These are phyloP conservation scores for Eubucco bourcierii DNA, from an alignment of 2,113 vertebrate species.

Conservation along the genomic window DNA sequence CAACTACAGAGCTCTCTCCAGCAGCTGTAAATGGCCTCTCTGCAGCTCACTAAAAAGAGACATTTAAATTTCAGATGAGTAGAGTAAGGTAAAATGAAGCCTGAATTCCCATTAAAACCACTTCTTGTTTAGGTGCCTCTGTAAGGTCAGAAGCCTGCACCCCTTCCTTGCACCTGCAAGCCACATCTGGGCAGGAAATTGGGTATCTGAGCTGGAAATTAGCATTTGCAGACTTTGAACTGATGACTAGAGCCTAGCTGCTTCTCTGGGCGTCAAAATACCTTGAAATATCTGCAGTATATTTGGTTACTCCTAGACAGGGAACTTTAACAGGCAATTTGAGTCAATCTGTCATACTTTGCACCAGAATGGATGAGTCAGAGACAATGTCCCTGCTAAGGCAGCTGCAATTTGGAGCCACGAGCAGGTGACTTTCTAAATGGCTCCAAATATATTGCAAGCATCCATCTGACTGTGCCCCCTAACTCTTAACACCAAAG, in stretches of 20 bases:
- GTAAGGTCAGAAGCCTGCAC: neutral
- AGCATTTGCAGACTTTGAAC: neutral
- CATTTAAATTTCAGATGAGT: neutral
- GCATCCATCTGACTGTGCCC: neutral
- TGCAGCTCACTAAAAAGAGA: neutral
- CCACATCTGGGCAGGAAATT: conserved; percentile 14
- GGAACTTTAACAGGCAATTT: conserved; percentile 2
- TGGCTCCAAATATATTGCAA: neutral
- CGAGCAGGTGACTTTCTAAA: neutral
- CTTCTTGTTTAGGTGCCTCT: neutral
- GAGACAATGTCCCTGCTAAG: neutral
- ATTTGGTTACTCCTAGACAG: neutral
- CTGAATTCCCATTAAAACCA: neutral
- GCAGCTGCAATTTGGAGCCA: neutral
- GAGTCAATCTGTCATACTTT: conserved; percentile 7
- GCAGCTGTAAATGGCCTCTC: neutral
- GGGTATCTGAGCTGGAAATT: neutral
- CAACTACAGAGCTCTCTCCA: neutral
- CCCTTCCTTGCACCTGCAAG: neutral
- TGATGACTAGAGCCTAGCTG: neutral
- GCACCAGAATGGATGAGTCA: conserved; percentile 3
- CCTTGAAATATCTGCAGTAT: neutral
- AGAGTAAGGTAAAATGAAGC: neutral
- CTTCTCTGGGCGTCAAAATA: neutral
- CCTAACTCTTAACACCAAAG: neutral